Evolutionary conservation across 2,888 invertebrate species (phyloP).

Genomic region (Andrena trimmerana): DNA sequence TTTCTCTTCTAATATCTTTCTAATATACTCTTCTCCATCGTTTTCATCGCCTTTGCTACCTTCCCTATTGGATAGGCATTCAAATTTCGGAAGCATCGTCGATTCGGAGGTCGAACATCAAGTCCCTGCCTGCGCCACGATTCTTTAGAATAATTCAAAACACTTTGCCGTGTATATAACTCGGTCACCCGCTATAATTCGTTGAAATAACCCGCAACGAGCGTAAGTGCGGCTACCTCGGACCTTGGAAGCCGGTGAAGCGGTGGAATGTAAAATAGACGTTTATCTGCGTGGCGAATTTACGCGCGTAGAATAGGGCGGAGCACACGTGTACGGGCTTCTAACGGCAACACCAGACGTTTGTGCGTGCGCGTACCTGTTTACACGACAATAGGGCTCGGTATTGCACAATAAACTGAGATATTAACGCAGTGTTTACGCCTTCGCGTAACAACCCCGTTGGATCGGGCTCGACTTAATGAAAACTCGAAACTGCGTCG

Average conservation of each 20-base stretch:
- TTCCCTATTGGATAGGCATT: no score
- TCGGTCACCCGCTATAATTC: not conserved
- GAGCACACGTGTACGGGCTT: slow-evolving; percentile 28
- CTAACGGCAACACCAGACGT: slow-evolving; percentile 19
- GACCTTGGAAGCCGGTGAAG: slow-evolving; percentile 23
- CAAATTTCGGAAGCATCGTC: no score
- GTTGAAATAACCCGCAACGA: not conserved
- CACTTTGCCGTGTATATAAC: not conserved
- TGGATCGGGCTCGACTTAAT: slow-evolving; percentile 56
- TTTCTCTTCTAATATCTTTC: no score
- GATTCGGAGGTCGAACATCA: no score
- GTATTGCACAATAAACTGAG: slow-evolving; percentile 63
- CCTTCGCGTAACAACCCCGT: slow-evolving; percentile 43
- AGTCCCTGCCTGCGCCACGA: no score
- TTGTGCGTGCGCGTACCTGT: slow-evolving; percentile 38
- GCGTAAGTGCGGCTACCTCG: slow-evolving; percentile 21
- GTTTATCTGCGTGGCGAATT: slow-evolving; percentile 39
- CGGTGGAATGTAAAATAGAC: slow-evolving; percentile 37
- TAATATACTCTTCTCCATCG: no score
- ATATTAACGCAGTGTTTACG: slow-evolving; percentile 68
- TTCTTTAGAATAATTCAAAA: no score
- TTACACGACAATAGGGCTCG: slow-evolving; percentile 60
- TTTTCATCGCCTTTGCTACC: no score
- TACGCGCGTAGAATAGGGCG: slow-evolving; percentile 13
- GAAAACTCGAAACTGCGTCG: slow-evolving; percentile 53